Evolutionary conservation across 2,797 vertebrate species (phyloP).

Genomic region (Gymnoscopelus braueri): DNA sequence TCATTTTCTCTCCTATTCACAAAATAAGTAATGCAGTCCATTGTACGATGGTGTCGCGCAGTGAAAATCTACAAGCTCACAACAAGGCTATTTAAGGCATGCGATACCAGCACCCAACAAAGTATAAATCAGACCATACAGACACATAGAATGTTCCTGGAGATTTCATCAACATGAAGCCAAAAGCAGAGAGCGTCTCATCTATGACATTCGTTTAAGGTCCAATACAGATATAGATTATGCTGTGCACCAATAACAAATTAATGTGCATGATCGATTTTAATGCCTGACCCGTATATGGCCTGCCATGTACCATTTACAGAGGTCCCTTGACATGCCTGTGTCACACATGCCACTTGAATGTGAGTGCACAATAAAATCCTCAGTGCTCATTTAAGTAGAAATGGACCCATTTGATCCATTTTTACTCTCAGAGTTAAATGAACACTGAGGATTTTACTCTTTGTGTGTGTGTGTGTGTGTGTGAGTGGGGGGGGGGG

Average conservation of each 20-base stretch:
- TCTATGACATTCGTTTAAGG: conserved; percentile 31
- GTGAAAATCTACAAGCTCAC: too few species aligned
- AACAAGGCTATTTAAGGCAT: neutral
- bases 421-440: too few species aligned
- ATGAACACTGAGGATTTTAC: neutral
- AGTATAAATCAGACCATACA: too few species aligned
- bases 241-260: conserved; percentile 22
- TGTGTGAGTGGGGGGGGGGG: neutral
- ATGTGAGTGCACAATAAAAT: neutral
- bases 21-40: too few species aligned
- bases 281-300: conserved; percentile 19
- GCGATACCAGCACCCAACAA: neutral
- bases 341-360: conserved; percentile 36
- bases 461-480: conserved; percentile 11
- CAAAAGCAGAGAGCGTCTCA: neutral
- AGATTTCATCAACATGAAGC: neutral
- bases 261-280: conserved; percentile 41
- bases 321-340: conserved; percentile 33
- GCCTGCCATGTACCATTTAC: conserved; percentile 32
- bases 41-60: too few species aligned
- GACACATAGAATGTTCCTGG: neutral
- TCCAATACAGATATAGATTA: conserved; percentile 34
- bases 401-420: too few species aligned
- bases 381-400: too few species aligned
- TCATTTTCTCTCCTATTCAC: too few species aligned